phyloP scores from a whole-genome alignment of 1,140 invertebrate species.

The Neodiprion virginianus region DNA sequence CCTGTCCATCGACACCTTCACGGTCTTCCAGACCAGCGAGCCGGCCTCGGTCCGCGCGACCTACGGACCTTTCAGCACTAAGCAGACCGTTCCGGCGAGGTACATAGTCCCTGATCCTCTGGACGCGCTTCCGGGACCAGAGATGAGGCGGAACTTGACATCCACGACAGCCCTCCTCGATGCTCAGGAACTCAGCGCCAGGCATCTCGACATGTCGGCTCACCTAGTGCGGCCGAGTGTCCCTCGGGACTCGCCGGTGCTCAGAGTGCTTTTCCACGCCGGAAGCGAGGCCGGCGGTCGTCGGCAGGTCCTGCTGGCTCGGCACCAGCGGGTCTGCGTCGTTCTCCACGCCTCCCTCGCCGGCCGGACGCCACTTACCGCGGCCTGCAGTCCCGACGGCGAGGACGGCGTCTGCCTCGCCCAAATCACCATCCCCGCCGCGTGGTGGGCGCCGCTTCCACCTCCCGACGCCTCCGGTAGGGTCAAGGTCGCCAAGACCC shows the following conservation, averaged over 20 bases:
- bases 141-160: slow-evolving; percentile 42
- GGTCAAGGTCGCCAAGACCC: slow-evolving; percentile 66
- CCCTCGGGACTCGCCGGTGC: slow-evolving; percentile 83
- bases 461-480: slow-evolving; percentile 65
- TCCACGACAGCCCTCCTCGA: slow-evolving; percentile 59
- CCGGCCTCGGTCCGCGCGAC: slow-evolving; percentile 87
- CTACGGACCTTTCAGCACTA: slow-evolving; percentile 91
- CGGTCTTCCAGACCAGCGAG: slow-evolving; percentile 85
- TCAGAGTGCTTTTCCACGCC: slow-evolving; percentile 89
- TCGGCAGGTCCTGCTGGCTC: slow-evolving; percentile 58
- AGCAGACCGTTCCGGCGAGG: slow-evolving; percentile 90
- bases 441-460: slow-evolving; percentile 85
- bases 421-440: slow-evolving; percentile 79
- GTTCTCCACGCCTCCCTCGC: slow-evolving; percentile 73
- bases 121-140: slow-evolving; percentile 57
- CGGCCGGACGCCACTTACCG: slow-evolving; percentile 68
- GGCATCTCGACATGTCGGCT: slow-evolving; percentile 87
- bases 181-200: slow-evolving; percentile 72
- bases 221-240: slow-evolving; percentile 87
- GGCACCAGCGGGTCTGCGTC: slow-evolving; percentile 74
- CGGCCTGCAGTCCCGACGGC: slow-evolving; percentile 86
- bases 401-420: slow-evolving; percentile 90
- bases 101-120: slow-evolving; percentile 83
- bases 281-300: slow-evolving; percentile 77
- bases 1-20: slow-evolving; percentile 82